phyloP scores from a whole-genome alignment of 2,797 vertebrate genomes.

The Xenops minutus region DNA sequence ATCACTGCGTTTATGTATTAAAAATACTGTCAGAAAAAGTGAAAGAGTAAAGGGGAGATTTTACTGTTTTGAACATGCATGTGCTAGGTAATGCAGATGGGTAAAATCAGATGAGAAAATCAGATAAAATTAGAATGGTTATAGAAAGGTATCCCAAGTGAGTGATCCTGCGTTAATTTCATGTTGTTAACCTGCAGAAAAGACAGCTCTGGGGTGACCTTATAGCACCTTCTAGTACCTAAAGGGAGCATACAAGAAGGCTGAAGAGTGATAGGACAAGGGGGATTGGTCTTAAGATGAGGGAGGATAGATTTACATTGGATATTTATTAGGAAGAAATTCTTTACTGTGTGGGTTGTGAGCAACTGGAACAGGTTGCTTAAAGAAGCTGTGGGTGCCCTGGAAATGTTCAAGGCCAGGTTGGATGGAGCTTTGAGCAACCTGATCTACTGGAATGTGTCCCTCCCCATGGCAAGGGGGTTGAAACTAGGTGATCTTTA shows the following conservation, averaged over 20 bases:
- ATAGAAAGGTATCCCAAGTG: neutral
- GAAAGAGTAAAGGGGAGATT: neutral
- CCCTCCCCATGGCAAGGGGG: accelerated
- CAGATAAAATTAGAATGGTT: neutral
- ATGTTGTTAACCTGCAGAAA: neutral
- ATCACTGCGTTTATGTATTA: neutral
- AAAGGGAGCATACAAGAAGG: neutral
- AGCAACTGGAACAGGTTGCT: neutral
- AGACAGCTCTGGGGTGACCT: neutral
- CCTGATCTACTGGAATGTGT: neutral
- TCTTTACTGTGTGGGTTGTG: neutral
- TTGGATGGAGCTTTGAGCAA: neutral
- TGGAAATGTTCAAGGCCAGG: neutral
- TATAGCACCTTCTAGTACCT: neutral
- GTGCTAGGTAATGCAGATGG: neutral
- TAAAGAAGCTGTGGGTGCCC: neutral
- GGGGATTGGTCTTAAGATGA: neutral
- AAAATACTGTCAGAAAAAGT: neutral
- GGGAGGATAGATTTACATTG: neutral
- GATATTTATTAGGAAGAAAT: neutral
- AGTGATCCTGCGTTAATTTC: neutral
- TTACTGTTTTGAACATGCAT: neutral
- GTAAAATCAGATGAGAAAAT: neutral
- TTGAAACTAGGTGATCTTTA: neutral
- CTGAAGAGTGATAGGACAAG: neutral